These are phyloP conservation scores for Barbus barbus DNA, from an alignment of 2,113 vertebrate genomes.

Conservation along the genomic window DNA sequence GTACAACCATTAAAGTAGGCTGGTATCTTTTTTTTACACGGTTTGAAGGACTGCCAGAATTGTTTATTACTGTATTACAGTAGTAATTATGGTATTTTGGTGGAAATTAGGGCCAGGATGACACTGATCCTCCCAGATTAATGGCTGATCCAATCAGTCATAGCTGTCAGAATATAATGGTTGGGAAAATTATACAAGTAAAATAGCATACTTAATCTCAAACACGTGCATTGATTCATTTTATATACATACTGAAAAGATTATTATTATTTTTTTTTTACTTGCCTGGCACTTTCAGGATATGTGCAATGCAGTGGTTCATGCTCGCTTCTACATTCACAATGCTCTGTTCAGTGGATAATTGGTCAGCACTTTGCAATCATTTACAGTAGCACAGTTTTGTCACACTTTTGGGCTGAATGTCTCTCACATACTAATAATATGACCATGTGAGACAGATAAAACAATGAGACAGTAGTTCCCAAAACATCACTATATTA, in stretches of 20 bases:
- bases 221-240: not conserved
- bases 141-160: not conserved
- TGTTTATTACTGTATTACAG: not conserved
- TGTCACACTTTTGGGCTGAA: not conserved
- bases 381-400: constrained; percentile 1
- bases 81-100: constrained; percentile 4
- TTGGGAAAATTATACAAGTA: not conserved
- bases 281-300: not conserved
- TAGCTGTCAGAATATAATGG: not conserved
- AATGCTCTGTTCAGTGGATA: not conserved
- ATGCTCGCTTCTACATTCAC: not conserved
- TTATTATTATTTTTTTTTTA: not conserved
- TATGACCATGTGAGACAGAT: not conserved
- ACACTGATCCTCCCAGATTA: not conserved
- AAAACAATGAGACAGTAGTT: not conserved
- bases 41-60: not conserved
- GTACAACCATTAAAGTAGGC: not conserved
- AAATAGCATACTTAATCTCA: not conserved
- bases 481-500: not conserved
- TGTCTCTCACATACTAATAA: not conserved
- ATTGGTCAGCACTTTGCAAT: not conserved
- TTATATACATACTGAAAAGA: not conserved
- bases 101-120: not conserved
- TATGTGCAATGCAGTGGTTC: not conserved
- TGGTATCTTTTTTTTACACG: not conserved